These are phyloP conservation scores for Poeciliopsis infans DNA, from an alignment of 2,797 vertebrate genomes.

Conservation along the genomic window DNA sequence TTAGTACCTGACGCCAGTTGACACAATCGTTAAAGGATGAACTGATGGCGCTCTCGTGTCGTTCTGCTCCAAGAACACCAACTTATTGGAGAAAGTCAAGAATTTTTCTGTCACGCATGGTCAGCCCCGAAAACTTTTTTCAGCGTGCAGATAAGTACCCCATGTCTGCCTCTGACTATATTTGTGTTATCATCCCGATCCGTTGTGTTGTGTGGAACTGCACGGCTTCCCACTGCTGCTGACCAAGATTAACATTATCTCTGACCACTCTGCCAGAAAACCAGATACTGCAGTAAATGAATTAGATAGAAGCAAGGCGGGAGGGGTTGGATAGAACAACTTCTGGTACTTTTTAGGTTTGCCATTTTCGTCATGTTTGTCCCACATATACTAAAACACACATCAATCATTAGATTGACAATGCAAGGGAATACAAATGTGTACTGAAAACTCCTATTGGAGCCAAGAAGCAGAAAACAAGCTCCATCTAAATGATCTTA, in stretches of 20 bases:
- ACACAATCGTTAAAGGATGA: neutral
- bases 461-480: neutral
- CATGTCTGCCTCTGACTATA: conserved; percentile 68
- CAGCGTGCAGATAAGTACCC: conserved; percentile 67
- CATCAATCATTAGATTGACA: conserved; percentile 31
- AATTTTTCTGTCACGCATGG: conserved; percentile 69
- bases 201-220: conserved; percentile 71
- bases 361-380: conserved; percentile 55
- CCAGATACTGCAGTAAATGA: conserved; percentile 74
- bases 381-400: conserved; percentile 9
- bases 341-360: conserved; percentile 58
- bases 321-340: conserved; percentile 45
- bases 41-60: conserved; percentile 12
- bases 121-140: conserved; percentile 71
- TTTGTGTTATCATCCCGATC: conserved; percentile 73
- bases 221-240: conserved; percentile 73
- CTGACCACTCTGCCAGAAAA: conserved; percentile 77
- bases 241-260: conserved; percentile 82
- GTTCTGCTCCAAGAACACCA: conserved; percentile 50
- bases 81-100: conserved; percentile 50
- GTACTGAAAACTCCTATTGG: neutral
- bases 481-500: neutral
- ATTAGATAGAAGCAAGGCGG: conserved; percentile 70
- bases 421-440: conserved; percentile 21
- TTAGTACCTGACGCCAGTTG: conserved; percentile 18